Evolutionary conservation across 1,140 invertebrate genomes (phyloP).

Genomic region (Tribolium madens): DNA sequence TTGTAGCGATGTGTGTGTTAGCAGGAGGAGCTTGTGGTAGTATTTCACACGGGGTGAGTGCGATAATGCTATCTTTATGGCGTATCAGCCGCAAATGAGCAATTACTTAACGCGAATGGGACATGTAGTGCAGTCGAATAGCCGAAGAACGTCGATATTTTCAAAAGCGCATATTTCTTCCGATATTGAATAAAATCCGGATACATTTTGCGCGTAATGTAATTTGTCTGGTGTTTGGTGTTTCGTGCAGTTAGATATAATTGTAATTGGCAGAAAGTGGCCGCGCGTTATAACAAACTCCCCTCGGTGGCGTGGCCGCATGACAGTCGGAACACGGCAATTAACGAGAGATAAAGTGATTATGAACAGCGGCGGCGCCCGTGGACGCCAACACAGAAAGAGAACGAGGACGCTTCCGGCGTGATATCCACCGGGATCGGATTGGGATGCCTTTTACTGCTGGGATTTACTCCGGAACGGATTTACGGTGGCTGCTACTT

Average conservation of each 20-base stretch:
- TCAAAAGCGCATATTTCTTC: neutral
- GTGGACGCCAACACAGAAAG: neutral
- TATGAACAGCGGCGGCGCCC: conserved; percentile 46
- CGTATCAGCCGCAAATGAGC: conserved; percentile 46
- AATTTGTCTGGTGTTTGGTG: conserved; percentile 23
- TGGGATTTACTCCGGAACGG: conserved; percentile 31
- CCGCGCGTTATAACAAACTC: conserved; percentile 43
- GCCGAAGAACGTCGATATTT: conserved; percentile 16
- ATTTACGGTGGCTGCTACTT: conserved; percentile 24
- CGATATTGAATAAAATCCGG: conserved; percentile 12
- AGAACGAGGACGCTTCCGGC: neutral
- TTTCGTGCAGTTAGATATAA: conserved; percentile 40
- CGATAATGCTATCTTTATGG: conserved; percentile 42
- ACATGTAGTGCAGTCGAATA: conserved; percentile 1
- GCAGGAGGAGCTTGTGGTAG: conserved; percentile 2
- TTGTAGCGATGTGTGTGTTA: conserved; percentile 17
- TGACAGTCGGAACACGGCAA: conserved; percentile 52
- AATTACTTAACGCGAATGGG: conserved; percentile 47
- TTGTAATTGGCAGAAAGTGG: conserved; percentile 48
- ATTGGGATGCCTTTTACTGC: conserved; percentile 27
- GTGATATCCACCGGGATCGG: conserved; percentile 30
- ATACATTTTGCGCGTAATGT: conserved; percentile 6
- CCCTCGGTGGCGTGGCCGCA: conserved; percentile 38
- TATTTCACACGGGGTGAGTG: conserved; percentile 34
- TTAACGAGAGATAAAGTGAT: conserved; percentile 57